Evolutionary conservation across 2,888 invertebrate species (phyloP).

Genomic region (Adelognathus sp.): DNA sequence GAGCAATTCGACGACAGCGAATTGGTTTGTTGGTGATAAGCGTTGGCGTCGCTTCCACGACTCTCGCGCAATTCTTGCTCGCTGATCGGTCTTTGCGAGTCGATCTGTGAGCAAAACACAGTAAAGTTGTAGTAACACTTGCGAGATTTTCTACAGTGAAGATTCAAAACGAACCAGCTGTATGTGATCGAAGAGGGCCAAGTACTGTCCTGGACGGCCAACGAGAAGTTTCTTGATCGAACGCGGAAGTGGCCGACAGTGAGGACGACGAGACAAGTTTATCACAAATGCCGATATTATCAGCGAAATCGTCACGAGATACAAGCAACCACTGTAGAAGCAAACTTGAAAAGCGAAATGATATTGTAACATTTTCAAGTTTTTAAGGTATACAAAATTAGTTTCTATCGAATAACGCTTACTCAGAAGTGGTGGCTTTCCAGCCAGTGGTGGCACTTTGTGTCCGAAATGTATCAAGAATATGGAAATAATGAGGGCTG

Average conservation of each 20-base stretch:
- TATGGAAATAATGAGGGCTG: slow-evolving; percentile 84
- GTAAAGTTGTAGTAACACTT: not conserved
- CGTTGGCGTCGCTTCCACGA: slow-evolving; percentile 56
- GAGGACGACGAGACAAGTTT: slow-evolving; percentile 82
- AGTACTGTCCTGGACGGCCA: slow-evolving; percentile 79
- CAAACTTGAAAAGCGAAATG: slow-evolving; percentile 80
- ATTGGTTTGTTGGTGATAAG: slow-evolving; percentile 54
- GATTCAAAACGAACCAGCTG: slow-evolving; percentile 77
- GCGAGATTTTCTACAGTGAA: not conserved
- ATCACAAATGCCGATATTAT: slow-evolving; percentile 83
- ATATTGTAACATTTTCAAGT: too few relatives aligned
- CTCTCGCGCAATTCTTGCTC: slow-evolving; percentile 73
- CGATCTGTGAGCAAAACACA: slow-evolving; percentile 63
- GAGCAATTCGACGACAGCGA: slow-evolving; percentile 64
- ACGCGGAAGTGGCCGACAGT: slow-evolving; percentile 82
- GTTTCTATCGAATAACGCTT: too few relatives aligned
- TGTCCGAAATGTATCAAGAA: slow-evolving; percentile 86
- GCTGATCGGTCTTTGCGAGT: slow-evolving; percentile 68
- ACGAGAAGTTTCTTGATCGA: slow-evolving; percentile 81
- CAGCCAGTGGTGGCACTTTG: slow-evolving; percentile 83
- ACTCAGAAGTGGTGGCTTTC: slow-evolving; percentile 84
- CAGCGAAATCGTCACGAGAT: slow-evolving; percentile 82
- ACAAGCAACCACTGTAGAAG: slow-evolving; percentile 83
- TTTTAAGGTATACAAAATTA: too few relatives aligned
- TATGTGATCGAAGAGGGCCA: slow-evolving; percentile 80